A percentile compares a stretch with the other conserved stretches of the same genome.
Conservation (phyloP, 37 sponge, comb jelly and placozoan species). For the Cladorhizidae sp. region DNA sequence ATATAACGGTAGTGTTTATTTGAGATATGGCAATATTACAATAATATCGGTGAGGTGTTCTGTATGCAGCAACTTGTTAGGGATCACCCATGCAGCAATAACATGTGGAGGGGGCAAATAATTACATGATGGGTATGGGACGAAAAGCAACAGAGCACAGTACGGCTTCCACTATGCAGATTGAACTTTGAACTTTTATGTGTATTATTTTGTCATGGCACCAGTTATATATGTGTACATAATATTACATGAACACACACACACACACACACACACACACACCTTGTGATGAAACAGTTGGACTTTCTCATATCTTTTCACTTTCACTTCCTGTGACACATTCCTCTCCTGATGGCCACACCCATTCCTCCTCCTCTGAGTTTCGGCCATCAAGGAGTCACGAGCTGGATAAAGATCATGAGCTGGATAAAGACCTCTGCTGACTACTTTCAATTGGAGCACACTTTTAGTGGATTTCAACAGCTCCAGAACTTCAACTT, state of each 20-base stretch:
- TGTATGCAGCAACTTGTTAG: no score
- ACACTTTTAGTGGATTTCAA: constrained; percentile 26
- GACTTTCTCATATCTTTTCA: constrained; percentile 51
- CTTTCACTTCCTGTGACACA: constrained; percentile 4
- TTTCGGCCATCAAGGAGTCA: no score
- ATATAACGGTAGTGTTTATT: no score
- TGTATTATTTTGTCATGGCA: background rate
- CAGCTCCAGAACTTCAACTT: constrained; percentile 60
- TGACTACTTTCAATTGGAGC: constrained; percentile 54
- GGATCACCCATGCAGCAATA: no score
- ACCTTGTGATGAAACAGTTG: constrained; percentile 75
- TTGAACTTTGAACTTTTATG: no score
- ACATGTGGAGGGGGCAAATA: no score
- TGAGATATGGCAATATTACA: no score
- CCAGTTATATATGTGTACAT: background rate
- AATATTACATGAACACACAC: background rate
- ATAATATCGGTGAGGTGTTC: no score
- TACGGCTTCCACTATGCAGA: no score
- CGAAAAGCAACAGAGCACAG: no score
- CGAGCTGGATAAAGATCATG: background rate
- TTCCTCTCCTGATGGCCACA: background rate
- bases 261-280: background rate
- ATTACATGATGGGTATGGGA: no score
- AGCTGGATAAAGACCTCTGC: constrained; percentile 47
- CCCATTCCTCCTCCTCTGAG: background rate